A percentile compares a stretch with the other conserved stretches of the same genome.
Conservation (phyloP, 2,888 invertebrate genomes). For the Boloria selene region DNA sequence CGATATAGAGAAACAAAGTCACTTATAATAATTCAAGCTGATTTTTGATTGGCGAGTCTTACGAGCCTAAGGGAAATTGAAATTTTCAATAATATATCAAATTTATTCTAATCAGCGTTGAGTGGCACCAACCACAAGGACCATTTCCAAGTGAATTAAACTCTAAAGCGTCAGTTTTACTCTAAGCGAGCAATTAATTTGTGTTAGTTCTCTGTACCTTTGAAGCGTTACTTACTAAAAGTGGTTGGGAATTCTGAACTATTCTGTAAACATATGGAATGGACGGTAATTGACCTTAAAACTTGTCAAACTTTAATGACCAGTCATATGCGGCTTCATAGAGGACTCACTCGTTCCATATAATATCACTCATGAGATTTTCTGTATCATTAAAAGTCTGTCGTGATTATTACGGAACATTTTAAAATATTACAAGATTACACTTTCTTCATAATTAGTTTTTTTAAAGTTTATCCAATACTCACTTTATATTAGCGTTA, state of each 20-base stretch:
- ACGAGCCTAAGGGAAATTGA: conserved; percentile 25
- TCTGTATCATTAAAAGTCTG: not conserved
- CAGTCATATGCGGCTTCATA: conserved; percentile 24
- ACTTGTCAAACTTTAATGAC: conserved; percentile 39
- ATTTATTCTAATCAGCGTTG: conserved; percentile 24
- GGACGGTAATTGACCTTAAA: conserved; percentile 39
- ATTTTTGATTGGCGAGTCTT: not conserved
- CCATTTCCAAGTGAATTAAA: conserved; percentile 54
- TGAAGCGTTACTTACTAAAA: conserved; percentile 47
- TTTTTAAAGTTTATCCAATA: too few species aligned
- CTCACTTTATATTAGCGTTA: too few species aligned
- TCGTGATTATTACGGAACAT: not conserved
- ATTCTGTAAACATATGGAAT: conserved; percentile 46
- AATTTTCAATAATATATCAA: conserved; percentile 18
- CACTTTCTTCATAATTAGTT: too few species aligned
- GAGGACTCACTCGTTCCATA: conserved; percentile 19
- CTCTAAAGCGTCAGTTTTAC: conserved; percentile 53
- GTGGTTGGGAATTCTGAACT: conserved; percentile 55
- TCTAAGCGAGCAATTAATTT: conserved; percentile 66
- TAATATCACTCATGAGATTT: not conserved
- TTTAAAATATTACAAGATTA: not conserved
- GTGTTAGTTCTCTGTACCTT: conserved; percentile 55
- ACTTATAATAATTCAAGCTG: too few species aligned
- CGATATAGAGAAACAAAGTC: too few species aligned
- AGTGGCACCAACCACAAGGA: conserved; percentile 32